phyloP scores from a whole-genome alignment of 2,113 vertebrate genomes.

The Nycticebus coucang region DNA sequence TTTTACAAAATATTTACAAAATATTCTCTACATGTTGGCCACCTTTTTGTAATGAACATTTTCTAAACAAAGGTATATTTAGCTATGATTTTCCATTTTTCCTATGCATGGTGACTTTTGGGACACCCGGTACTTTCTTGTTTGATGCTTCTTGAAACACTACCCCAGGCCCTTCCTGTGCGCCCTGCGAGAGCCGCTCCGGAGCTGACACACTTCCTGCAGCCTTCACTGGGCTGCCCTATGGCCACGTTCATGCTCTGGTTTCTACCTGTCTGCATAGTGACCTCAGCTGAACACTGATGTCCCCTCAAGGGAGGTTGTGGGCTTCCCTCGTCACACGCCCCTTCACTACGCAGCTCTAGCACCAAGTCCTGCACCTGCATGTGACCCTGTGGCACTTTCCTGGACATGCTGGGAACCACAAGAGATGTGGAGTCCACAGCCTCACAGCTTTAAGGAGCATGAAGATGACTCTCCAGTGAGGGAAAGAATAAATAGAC shows the following conservation, averaged over 20 bases:
- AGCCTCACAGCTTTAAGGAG: neutral
- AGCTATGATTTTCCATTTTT: too few species aligned
- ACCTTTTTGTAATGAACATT: too few species aligned
- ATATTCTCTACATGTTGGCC: too few species aligned
- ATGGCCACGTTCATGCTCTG: neutral
- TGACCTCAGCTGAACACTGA: accelerated
- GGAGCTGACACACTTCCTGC: too few species aligned
- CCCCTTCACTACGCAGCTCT: neutral
- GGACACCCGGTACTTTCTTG: too few species aligned
- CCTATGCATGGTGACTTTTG: too few species aligned
- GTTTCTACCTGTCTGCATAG: neutral
- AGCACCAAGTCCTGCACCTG: accelerated
- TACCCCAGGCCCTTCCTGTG: too few species aligned
- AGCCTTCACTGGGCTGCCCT: neutral
- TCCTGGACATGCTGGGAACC: neutral
- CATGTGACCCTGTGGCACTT: neutral
- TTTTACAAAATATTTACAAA: too few species aligned
- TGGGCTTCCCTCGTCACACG: neutral
- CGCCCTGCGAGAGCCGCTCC: neutral
- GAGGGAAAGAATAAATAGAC: neutral
- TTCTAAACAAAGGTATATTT: too few species aligned
- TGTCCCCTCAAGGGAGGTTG: too few species aligned
- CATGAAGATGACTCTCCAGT: too few species aligned
- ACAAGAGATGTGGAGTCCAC: neutral
- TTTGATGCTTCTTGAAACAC: neutral